phyloP scores from a whole-genome alignment of 2,113 vertebrate species.

The Falco punctatus region DNA sequence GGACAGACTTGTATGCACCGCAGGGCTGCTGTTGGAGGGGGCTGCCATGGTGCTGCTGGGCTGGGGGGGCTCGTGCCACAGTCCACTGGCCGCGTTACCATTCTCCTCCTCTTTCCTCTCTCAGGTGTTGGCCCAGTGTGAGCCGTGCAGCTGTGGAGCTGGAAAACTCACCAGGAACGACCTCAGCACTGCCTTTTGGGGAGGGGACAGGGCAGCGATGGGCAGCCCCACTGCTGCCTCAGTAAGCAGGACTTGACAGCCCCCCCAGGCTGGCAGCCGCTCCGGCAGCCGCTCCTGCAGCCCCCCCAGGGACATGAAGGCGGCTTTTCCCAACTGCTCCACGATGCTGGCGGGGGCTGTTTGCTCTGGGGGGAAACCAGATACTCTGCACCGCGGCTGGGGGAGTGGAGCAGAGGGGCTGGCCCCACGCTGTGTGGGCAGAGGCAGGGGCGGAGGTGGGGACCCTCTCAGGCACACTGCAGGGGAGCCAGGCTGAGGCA shows the following conservation, averaged over 20 bases:
- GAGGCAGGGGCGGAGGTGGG: background rate
- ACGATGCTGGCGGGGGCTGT: background rate
- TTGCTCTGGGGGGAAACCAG: conserved; percentile 12
- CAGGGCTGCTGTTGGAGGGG: background rate
- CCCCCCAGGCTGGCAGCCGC: background rate
- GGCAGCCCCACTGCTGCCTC: background rate
- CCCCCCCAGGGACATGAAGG: background rate
- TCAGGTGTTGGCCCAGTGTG: background rate
- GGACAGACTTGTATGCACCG: too few species aligned
- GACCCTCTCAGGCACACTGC: background rate
- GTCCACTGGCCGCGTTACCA: rapidly evolving
- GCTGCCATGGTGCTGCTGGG: background rate
- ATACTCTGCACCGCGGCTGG: background rate
- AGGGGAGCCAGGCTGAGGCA: background rate
- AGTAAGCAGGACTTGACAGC: background rate
- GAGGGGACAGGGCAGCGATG: background rate
- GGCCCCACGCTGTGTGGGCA: background rate
- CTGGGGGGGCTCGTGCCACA: background rate
- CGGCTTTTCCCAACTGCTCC: conserved; percentile 9
- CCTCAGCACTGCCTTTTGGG: background rate
- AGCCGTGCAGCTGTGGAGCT: background rate
- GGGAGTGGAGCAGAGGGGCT: background rate
- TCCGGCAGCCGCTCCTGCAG: background rate
- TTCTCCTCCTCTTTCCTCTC: background rate
- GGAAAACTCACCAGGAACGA: background rate